Conservation (phyloP, 2,888 invertebrate species). For the Athalia circularis region DNA sequence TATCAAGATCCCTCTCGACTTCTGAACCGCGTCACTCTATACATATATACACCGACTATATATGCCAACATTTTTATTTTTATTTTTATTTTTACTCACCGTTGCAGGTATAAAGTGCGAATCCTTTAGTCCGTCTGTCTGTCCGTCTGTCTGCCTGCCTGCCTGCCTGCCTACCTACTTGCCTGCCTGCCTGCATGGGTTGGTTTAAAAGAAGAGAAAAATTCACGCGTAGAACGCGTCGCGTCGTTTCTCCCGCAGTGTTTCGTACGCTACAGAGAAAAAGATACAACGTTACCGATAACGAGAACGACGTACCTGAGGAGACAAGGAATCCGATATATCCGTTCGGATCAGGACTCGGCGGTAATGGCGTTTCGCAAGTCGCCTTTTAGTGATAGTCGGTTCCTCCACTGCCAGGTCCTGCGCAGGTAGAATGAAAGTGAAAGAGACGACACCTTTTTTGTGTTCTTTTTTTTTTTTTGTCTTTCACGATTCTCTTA, state of each 20-base stretch:
- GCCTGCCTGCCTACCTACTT: too few relatives aligned
- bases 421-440: not conserved
- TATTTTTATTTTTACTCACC: too few relatives aligned
- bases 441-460: conserved; percentile 13
- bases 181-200: not conserved
- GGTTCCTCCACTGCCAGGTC: not conserved
- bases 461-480: not conserved
- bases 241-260: not conserved
- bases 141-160: too few relatives aligned
- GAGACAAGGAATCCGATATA: conserved; percentile 16
- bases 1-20: conserved; percentile 25
- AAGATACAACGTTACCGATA: conserved; percentile 22
- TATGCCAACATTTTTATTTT: too few relatives aligned
- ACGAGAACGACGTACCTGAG: conserved; percentile 12
- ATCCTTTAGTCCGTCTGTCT: too few relatives aligned
- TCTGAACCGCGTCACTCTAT: not conserved
- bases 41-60: not conserved
- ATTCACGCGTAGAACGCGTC: not conserved
- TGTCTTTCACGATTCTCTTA: not conserved
- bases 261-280: not conserved
- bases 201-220: not conserved
- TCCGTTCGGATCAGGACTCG: conserved; percentile 5
- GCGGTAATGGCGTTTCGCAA: not conserved
- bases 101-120: too few relatives aligned
- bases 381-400: not conserved